Evolutionary conservation across 1,140 invertebrate species (phyloP).

Genomic region (Drosophila mojavensis): DNA sequence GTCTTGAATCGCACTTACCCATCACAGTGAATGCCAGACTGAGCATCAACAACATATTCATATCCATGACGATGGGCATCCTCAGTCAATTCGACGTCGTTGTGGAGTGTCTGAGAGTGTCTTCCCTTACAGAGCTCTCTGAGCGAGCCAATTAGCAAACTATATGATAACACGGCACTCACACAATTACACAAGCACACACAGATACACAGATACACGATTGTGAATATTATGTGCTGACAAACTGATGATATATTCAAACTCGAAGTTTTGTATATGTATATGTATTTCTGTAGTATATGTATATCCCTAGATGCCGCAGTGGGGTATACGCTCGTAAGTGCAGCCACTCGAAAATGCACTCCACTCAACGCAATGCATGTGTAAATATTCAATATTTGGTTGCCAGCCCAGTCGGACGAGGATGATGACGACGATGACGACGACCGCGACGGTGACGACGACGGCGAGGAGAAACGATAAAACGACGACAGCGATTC

Average conservation of each 20-base stretch:
- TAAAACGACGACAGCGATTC: slow-evolving; percentile 2
- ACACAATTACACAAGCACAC: slow-evolving; percentile 33
- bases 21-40: slow-evolving; percentile 23
- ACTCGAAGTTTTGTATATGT: slow-evolving; percentile 4
- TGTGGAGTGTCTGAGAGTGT: slow-evolving; percentile 18
- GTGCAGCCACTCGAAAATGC: slow-evolving; percentile 74
- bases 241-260: slow-evolving; percentile 39
- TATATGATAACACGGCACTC: slow-evolving; percentile 44
- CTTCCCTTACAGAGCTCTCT: slow-evolving; percentile 5
- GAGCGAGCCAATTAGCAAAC: slow-evolving; percentile 61
- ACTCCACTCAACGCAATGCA: slow-evolving; percentile 76
- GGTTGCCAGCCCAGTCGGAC: slow-evolving; percentile 52
- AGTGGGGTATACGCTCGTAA: slow-evolving; percentile 34
- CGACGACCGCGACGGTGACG: not conserved
- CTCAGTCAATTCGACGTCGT: slow-evolving; percentile 21
- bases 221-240: slow-evolving; percentile 39
- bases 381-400: slow-evolving; percentile 83
- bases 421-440: slow-evolving; percentile 17
- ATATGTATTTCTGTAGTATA: too few relatives aligned
- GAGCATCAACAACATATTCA: slow-evolving; percentile 40
- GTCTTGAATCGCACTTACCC: slow-evolving; percentile 54
- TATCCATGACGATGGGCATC: slow-evolving; percentile 38
- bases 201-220: slow-evolving; percentile 5
- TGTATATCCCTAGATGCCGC: slow-evolving; percentile 29
- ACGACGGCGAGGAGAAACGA: too few relatives aligned